phyloP scores from a whole-genome alignment of 2,888 invertebrate species.

The Latrodectus hesperus region DNA sequence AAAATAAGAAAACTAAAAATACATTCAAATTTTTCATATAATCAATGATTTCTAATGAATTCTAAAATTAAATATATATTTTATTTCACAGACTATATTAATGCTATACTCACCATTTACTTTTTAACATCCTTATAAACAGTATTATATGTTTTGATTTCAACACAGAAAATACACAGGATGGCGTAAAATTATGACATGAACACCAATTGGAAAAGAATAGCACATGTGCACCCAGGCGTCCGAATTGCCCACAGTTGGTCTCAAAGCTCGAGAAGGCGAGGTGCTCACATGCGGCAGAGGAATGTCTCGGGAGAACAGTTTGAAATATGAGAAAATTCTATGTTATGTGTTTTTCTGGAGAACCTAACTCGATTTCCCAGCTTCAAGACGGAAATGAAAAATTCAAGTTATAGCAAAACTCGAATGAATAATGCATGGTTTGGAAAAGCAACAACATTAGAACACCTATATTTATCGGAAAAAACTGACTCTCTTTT shows the following conservation, averaged over 20 bases:
- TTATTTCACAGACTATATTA: too few relatives aligned
- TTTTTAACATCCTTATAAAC: too few relatives aligned
- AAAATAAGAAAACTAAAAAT: too few relatives aligned
- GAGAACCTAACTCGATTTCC: conserved; percentile 12
- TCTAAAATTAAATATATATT: too few relatives aligned
- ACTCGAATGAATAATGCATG: conserved; percentile 12
- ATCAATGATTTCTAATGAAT: too few relatives aligned
- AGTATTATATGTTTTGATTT: too few relatives aligned
- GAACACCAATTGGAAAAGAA: not conserved
- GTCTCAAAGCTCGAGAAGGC: not conserved
- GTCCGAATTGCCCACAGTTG: not conserved
- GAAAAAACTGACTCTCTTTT: too few relatives aligned
- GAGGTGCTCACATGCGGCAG: not conserved
- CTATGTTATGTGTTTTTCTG: not conserved
- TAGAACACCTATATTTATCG: not conserved
- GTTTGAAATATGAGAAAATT: not conserved
- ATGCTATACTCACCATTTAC: too few relatives aligned
- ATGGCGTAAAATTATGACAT: not conserved
- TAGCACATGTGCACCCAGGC: not conserved
- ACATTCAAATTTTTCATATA: too few relatives aligned
- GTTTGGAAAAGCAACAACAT: not conserved
- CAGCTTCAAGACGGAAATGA: conserved; percentile 9
- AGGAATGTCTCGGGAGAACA: not conserved
- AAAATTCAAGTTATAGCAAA: conserved; percentile 15
- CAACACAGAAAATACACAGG: not conserved